These are phyloP conservation scores for Strigamia maritima DNA, from an alignment of 2,888 invertebrate species.

Conservation along the genomic window DNA sequence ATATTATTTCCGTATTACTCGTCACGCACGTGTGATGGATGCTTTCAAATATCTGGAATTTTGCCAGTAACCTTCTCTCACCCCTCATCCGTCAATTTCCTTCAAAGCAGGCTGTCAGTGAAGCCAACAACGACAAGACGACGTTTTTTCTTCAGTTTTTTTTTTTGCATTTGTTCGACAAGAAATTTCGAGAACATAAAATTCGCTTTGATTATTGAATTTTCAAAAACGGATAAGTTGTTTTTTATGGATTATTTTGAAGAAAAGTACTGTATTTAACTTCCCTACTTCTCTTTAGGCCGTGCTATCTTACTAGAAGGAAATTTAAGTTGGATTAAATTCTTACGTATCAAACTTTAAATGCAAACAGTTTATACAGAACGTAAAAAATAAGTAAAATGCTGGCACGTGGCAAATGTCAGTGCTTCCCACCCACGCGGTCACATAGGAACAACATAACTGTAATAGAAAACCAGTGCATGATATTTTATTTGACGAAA, in stretches of 20 bases:
- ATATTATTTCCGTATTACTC: conserved; percentile 27
- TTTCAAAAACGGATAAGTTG: neutral
- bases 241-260: neutral
- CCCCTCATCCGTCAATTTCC: neutral
- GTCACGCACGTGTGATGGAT: conserved; percentile 34
- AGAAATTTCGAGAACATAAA: conserved; percentile 19
- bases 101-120: conserved; percentile 18
- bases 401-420: neutral
- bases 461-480: neutral
- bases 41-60: conserved; percentile 16
- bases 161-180: neutral
- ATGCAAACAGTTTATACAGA: neutral
- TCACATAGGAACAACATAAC: neutral
- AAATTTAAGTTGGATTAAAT: neutral
- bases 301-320: neutral
- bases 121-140: neutral
- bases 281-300: neutral
- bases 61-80: neutral
- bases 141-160: neutral
- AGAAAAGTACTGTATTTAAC: neutral
- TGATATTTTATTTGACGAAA: neutral
- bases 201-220: conserved; percentile 18
- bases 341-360: neutral
- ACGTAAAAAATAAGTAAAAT: neutral
- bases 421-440: neutral